Evolutionary conservation across 2,113 vertebrate species (phyloP).

Genomic region (Mugil cephalus): DNA sequence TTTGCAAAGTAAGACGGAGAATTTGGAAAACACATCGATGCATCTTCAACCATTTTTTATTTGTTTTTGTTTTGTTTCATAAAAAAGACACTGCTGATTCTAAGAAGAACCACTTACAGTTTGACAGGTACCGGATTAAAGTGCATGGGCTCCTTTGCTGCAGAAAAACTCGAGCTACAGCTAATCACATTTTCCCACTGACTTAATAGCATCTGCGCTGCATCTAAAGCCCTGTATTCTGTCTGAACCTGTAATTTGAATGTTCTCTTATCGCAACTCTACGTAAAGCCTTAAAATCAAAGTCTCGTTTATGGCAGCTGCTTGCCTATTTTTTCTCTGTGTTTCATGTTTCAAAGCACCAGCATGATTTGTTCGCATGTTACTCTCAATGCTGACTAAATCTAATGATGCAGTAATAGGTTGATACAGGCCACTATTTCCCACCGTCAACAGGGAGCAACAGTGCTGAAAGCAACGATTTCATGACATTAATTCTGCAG

Average conservation of each 20-base stretch:
- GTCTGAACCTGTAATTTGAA: background rate
- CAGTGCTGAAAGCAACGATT: background rate
- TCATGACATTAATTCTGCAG: background rate
- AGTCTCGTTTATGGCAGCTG: background rate
- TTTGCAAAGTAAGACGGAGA: too few species aligned
- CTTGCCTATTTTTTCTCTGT: background rate
- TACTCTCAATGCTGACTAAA: background rate
- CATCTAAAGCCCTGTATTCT: background rate
- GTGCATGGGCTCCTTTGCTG: background rate
- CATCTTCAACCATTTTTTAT: too few species aligned
- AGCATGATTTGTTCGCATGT: background rate
- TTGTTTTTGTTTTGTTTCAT: background rate
- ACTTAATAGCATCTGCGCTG: background rate
- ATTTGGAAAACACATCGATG: too few species aligned
- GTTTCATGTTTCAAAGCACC: background rate
- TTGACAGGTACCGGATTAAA: background rate
- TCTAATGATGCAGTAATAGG: background rate
- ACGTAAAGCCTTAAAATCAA: background rate
- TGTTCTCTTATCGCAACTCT: background rate
- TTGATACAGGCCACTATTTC: background rate
- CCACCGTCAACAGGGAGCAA: background rate
- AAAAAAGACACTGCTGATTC: background rate
- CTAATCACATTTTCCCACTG: background rate
- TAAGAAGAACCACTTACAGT: background rate
- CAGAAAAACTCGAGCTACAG: background rate